Conservation (phyloP, 2,797 vertebrate species). For the Agapornis canus region DNA sequence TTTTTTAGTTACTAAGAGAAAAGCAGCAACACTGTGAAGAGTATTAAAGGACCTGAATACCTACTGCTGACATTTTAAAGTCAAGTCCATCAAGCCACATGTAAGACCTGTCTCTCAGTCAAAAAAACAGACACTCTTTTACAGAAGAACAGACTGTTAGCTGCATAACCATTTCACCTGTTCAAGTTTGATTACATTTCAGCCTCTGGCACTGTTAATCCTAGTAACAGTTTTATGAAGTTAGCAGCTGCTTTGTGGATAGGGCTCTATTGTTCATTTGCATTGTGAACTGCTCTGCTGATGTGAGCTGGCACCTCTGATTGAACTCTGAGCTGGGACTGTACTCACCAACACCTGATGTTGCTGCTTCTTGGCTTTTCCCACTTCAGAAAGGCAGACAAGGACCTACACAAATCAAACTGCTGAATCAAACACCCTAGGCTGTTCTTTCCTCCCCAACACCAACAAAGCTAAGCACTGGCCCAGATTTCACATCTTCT, state of each 20-base stretch:
- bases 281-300: not conserved
- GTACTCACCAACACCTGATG: slow-evolving; percentile 31
- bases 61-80: not conserved
- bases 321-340: not conserved
- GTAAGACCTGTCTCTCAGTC: not conserved
- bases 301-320: not conserved
- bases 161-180: slow-evolving; percentile 36
- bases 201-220: slow-evolving; percentile 58
- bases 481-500: not conserved
- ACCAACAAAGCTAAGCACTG: not conserved
- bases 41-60: not conserved
- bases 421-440: not conserved
- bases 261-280: not conserved
- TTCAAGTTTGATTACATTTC: slow-evolving; percentile 57
- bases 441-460: not conserved
- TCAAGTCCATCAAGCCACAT: not conserved
- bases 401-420: not conserved
- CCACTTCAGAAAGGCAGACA: not conserved
- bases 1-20: not conserved
- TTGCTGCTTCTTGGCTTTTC: not conserved
- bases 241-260: slow-evolving; percentile 41
- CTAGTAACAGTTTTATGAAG: slow-evolving; percentile 1
- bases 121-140: not conserved
- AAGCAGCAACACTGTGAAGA: not conserved
- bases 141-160: not conserved